These are phyloP conservation scores for Phlogophora meticulosa DNA, from an alignment of 2,888 invertebrate genomes.

Conservation along the genomic window DNA sequence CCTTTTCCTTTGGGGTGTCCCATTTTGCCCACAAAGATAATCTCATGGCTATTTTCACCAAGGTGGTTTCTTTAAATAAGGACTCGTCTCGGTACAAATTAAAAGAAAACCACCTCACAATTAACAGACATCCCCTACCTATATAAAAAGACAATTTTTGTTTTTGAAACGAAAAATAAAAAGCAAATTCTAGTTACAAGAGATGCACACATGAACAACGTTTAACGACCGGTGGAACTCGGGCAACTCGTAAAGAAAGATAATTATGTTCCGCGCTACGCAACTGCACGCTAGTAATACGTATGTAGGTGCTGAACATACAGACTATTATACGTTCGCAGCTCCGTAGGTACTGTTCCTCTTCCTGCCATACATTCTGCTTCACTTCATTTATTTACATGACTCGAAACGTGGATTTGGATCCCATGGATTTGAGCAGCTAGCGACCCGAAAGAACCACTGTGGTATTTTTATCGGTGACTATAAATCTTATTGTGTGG, in stretches of 20 bases:
- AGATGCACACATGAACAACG: slow-evolving; percentile 36
- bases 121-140: background rate
- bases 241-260: slow-evolving; percentile 57
- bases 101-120: too few species aligned
- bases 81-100: too few species aligned
- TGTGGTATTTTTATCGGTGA: slow-evolving; percentile 86
- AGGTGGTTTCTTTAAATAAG: too few species aligned
- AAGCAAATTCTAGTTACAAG: slow-evolving; percentile 30
- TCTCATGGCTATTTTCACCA: too few species aligned
- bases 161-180: slow-evolving; percentile 27
- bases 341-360: slow-evolving; percentile 16
- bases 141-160: background rate
- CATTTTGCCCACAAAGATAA: too few species aligned
- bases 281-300: slow-evolving; percentile 33
- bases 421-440: slow-evolving; percentile 68
- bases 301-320: slow-evolving; percentile 21
- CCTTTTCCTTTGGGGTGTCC: too few species aligned
- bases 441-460: slow-evolving; percentile 79
- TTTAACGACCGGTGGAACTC: slow-evolving; percentile 54
- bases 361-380: slow-evolving; percentile 43
- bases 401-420: slow-evolving; percentile 54
- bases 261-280: slow-evolving; percentile 55
- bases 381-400: slow-evolving; percentile 72
- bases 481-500: slow-evolving; percentile 88
- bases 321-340: background rate